These are phyloP conservation scores for Ariopsis seemanni DNA, from an alignment of 2,113 vertebrate species.

Conservation along the genomic window DNA sequence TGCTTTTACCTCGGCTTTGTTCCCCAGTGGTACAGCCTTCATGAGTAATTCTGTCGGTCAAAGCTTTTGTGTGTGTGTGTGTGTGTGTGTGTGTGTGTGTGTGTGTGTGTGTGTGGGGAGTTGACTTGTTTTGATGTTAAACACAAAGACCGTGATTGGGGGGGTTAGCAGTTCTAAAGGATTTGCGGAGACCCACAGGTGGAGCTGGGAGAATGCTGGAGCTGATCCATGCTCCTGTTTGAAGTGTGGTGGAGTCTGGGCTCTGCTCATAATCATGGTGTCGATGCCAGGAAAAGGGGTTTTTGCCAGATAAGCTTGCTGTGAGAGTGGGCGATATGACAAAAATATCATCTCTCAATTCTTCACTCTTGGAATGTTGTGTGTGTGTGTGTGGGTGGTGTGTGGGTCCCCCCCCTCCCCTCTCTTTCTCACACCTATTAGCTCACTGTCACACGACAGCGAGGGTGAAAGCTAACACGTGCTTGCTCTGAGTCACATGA, in stretches of 20 bases:
- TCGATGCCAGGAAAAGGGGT: background rate
- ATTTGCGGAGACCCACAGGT: background rate
- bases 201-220: background rate
- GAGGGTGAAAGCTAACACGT: background rate
- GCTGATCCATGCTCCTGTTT: background rate
- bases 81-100: background rate
- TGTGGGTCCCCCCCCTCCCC: no score
- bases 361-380: background rate
- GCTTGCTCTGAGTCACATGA: background rate
- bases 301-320: background rate
- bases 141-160: background rate
- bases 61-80: background rate
- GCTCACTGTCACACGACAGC: background rate
- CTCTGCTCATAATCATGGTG: background rate
- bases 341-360: background rate
- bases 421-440: background rate
- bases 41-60: background rate
- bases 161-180: background rate
- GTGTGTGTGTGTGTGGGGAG: background rate
- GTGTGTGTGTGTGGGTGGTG: no score
- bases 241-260: background rate
- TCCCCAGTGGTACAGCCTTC: background rate
- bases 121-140: background rate
- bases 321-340: background rate
- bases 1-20: conserved; percentile 4